Conservation (phyloP, 1,140 invertebrate genomes). For the Callitettix versicolor region DNA sequence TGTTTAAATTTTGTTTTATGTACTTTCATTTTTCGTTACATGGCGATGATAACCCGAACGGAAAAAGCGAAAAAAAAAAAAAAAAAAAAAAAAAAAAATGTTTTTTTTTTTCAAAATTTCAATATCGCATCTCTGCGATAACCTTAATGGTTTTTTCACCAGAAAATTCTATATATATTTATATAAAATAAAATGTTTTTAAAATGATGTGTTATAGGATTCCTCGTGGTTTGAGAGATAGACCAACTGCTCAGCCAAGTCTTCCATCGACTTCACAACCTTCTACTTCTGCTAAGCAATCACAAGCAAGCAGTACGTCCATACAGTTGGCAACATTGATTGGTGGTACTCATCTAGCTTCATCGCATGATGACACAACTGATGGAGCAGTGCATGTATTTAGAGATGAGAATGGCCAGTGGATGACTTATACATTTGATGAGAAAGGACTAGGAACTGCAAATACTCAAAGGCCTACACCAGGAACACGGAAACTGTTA, state of each 20-base stretch:
- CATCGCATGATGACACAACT: conserved; percentile 74
- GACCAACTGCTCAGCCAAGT: background rate
- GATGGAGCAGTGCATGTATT: conserved; percentile 83
- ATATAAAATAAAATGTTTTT: too few species aligned
- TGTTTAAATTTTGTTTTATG: too few species aligned
- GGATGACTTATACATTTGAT: conserved; percentile 78
- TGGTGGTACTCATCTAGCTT: conserved; percentile 51
- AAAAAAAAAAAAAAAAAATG: too few species aligned
- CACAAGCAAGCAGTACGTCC: background rate
- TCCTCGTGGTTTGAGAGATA: background rate
- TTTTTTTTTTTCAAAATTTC: too few species aligned
- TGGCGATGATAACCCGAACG: too few species aligned
- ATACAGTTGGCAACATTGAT: conserved; percentile 13
- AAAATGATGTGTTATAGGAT: background rate
- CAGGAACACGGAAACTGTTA: conserved; percentile 21
- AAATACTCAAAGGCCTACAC: conserved; percentile 11
- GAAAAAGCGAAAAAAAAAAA: too few species aligned
- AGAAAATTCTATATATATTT: too few species aligned
- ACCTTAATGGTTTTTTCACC: too few species aligned
- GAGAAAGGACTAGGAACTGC: conserved; percentile 46
- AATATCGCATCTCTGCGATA: too few species aligned
- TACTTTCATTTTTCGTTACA: too few species aligned
- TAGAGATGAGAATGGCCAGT: conserved; percentile 54
- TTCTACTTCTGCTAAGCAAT: background rate
- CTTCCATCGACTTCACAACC: too few species aligned